Percentiles rank a stretch among this genome's conserved stretches.
Conservation (phyloP, 2,888 invertebrate species). For the Aphodius granarius region DNA sequence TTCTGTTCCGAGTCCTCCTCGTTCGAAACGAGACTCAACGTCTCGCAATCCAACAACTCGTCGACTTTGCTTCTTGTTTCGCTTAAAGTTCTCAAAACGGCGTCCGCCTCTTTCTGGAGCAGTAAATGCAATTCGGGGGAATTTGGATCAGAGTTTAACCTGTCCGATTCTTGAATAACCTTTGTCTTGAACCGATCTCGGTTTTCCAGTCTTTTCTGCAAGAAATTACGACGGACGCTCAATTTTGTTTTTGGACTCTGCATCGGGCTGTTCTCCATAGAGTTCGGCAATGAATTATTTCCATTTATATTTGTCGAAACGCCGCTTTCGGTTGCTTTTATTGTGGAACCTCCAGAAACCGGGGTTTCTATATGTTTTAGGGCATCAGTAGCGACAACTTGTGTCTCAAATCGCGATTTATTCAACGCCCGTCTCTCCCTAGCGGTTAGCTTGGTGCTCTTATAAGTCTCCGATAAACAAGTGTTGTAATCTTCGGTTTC, state of each 20-base stretch:
- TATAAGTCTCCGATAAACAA: conserved; percentile 29
- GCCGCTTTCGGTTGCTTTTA: conserved; percentile 15
- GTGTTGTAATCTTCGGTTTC: conserved; percentile 39
- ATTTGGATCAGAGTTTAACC: conserved; percentile 43
- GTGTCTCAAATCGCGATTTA: conserved; percentile 71
- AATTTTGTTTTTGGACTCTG: conserved; percentile 42
- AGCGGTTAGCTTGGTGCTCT: conserved; percentile 57
- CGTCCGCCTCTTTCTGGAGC: conserved; percentile 60
- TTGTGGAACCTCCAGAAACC: not conserved
- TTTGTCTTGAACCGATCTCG: conserved; percentile 75
- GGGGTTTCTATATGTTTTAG: conserved; percentile 32
- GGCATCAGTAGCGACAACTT: conserved; percentile 52
- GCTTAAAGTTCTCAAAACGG: conserved; percentile 59
- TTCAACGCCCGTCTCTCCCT: conserved; percentile 69
- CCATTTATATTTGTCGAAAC: conserved; percentile 23
- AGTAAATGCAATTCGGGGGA: conserved; percentile 43
- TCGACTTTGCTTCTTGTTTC: conserved; percentile 56
- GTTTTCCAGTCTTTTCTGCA: conserved; percentile 65
- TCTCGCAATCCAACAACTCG: conserved; percentile 61
- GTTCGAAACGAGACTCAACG: conserved; percentile 70
- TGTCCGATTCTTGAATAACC: conserved; percentile 63
- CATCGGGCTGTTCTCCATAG: conserved; percentile 20
- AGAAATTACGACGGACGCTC: conserved; percentile 46
- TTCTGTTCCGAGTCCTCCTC: conserved; percentile 71
- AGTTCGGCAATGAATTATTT: conserved; percentile 25